Base-by-base conservation (phyloP, 92 coral and sea anemone species). In the Montipora capitata region DNA sequence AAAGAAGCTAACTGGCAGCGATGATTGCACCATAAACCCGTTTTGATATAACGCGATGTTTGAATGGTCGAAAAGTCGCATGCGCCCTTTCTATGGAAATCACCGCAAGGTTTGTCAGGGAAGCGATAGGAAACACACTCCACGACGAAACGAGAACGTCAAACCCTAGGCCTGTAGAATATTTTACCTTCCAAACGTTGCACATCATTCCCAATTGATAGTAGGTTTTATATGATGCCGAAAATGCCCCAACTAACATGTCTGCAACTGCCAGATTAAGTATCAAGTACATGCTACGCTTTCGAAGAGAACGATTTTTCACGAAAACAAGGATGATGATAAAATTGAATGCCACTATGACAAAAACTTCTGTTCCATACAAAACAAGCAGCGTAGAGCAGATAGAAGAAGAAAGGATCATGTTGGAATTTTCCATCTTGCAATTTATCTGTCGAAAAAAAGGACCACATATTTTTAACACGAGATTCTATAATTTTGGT, bases 51-150 rank as follows among this genome's bases (percentile, higher is more conserved):
- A 61, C 70, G 2, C 94, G 94, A 85, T 90, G 94, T 74, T 86
- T 88, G 65, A 79, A 84, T 72, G 94, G 94, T 74, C 85, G 81
- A 5, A 85, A 80, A 43, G 90, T 85, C 8, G 94, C 90, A 72
- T 59, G 87, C 94, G 72, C 85, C 78, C 94, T 86, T 78, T 90
- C 94, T 38, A 90, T 67, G 42, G 94, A 85, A 40, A 90, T 85
- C 74, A 63, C 72, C 5, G 94, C 87, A 2, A 90, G 90, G 35
- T 61, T 90, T 15, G 66, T 81, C 35, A 90, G 69, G 1, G 93
- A 90, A 5, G 20, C 0, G 5, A 18, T 27, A 27, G 41, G 70
- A 27, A 65, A 65, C 12, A 65, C 7, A 1, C 9, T 11, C 41
- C 20, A 2, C 41, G 10, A 5, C 40, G 15, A 0, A 3, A 20